phyloP scores from a whole-genome alignment of 2,888 invertebrate genomes.

The Pharmacophagus antenor region DNA sequence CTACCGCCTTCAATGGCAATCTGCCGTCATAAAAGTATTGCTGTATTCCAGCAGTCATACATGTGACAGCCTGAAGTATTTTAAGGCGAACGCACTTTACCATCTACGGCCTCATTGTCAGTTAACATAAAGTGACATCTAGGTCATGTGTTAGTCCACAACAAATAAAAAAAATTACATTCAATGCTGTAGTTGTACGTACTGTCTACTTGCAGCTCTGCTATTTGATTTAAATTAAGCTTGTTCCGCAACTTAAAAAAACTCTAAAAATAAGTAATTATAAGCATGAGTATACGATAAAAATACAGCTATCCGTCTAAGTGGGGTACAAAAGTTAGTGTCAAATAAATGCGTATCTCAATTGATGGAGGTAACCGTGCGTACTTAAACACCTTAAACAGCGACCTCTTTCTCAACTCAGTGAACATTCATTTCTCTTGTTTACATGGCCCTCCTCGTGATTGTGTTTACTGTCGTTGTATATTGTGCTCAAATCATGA shows the following conservation, averaged over 20 bases:
- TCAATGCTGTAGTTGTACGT: too few species aligned
- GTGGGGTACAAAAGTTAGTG: constrained; percentile 59
- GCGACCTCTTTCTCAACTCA: constrained; percentile 48
- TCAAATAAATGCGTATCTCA: constrained; percentile 45
- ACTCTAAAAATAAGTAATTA: neutral
- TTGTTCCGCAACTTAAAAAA: neutral
- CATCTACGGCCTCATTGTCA: too few species aligned
- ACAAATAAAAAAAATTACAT: too few species aligned
- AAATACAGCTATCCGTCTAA: constrained; percentile 47
- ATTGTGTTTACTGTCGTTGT: constrained; percentile 47
- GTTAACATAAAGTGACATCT: too few species aligned
- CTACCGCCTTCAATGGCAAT: too few species aligned
- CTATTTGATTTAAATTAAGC: neutral
- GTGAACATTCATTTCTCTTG: constrained; percentile 41
- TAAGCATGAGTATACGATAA: constrained; percentile 36
- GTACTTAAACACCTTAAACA: constrained; percentile 50
- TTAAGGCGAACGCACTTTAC: too few species aligned
- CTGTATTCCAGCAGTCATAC: too few species aligned
- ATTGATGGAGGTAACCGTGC: constrained; percentile 48
- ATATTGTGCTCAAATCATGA: constrained; percentile 43
- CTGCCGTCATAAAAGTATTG: too few species aligned
- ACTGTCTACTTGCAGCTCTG: too few species aligned
- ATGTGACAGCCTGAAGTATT: too few species aligned
- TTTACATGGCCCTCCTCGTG: constrained; percentile 43
- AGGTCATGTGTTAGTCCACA: too few species aligned